These are phyloP conservation scores for Diogma glabrata DNA, from an alignment of 2,888 invertebrate species.

Conservation along the genomic window DNA sequence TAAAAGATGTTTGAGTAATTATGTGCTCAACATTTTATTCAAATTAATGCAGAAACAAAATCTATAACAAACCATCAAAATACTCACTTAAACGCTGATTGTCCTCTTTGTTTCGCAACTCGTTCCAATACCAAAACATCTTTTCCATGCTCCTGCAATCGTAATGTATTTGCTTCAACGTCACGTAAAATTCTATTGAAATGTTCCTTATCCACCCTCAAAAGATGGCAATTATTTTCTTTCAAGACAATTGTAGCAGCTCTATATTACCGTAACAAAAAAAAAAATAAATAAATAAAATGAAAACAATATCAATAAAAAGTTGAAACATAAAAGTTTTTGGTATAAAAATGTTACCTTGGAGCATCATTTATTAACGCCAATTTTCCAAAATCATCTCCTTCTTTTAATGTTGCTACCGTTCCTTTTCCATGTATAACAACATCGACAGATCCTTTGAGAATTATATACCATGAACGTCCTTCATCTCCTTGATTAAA, in stretches of 20 bases:
- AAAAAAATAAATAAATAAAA: slow-evolving; percentile 2
- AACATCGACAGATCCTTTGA: slow-evolving; percentile 73
- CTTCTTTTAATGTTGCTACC: slow-evolving; percentile 68
- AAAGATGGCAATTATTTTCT: slow-evolving; percentile 72
- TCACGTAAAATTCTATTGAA: slow-evolving; percentile 72
- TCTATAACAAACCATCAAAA: no score
- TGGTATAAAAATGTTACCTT: slow-evolving; percentile 40
- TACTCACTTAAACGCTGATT: slow-evolving; percentile 49
- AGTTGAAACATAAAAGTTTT: no score
- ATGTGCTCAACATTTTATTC: no score
- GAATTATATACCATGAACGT: slow-evolving; percentile 72
- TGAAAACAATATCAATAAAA: neutral
- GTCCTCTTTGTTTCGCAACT: slow-evolving; percentile 45
- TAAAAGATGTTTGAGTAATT: no score
- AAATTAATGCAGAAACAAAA: no score
- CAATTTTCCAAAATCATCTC: slow-evolving; percentile 79
- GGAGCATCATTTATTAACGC: slow-evolving; percentile 77
- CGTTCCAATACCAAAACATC: slow-evolving; percentile 73
- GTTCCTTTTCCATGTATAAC: slow-evolving; percentile 75
- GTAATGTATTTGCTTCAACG: slow-evolving; percentile 78
- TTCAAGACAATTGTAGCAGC: slow-evolving; percentile 71
- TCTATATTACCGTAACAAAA: slow-evolving; percentile 33
- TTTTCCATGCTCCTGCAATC: slow-evolving; percentile 71
- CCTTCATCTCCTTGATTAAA: slow-evolving; percentile 79
- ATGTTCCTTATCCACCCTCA: slow-evolving; percentile 74